Base-by-base conservation (phyloP, 2,113 vertebrate genomes). In the Ophiodon elongatus region DNA sequence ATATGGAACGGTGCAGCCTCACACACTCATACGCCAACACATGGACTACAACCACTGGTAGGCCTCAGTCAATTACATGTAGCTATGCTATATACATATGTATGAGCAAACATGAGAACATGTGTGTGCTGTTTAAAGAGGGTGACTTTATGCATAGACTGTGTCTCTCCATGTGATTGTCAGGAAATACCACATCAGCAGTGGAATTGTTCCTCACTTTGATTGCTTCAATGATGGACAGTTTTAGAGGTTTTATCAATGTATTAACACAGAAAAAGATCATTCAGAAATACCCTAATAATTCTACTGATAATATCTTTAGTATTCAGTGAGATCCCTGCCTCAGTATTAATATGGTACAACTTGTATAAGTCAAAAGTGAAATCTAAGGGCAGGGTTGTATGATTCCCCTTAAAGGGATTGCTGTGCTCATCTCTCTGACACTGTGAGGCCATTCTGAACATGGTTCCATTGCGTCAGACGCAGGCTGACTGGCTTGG, bases 1-100 rank as follows among this genome's bases (percentile, higher is more conserved):
- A 0, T 99, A 98, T 0, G 97, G 98, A 27, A 99, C 98, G 0
- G 97, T 97, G 83, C 98, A 99, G 83, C 97, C 98, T 1, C 98
- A 99, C 88, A 99, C 98, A 0, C 90, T 99, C 39, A 96, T 99
- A 92, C 94, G 98, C 45, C 98, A 99, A 80, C 97, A 99, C 93
- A 95, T 99, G 93, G 98, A 99, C 94, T 99, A 99, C 0, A 93
- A 95, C n/a, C 98, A 99, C 91, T 99, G 98, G 98, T 99, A 15
- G 69, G 63, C 21, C 33, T 33, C 9, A 64, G 17, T 39, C 47
- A 54, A 59, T 75, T 29, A 39, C 39, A 35, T 29, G 13, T 39
- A 31, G 59, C 25, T 4, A 27, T 67, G 54, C 6, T 54, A 17
- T 60, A 25, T n/a, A 11, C 11, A 67, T 47, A 33, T 67, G 35